Evolutionary conservation across 2,113 vertebrate species (phyloP).

Genomic region (Macroglossus sobrinus): DNA sequence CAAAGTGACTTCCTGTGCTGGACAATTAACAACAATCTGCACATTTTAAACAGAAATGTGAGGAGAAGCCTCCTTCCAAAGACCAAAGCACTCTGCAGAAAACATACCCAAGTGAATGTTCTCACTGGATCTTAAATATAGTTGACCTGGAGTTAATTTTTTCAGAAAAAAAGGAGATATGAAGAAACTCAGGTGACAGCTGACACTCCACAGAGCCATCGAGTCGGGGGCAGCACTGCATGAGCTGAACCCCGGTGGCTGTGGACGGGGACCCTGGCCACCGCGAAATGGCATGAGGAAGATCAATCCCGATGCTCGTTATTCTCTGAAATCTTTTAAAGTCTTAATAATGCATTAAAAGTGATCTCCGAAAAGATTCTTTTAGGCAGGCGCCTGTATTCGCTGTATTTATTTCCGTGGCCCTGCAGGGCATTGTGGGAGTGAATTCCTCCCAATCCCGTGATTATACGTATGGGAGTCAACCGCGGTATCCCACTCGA

Average conservation of each 20-base stretch:
- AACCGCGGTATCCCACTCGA: neutral
- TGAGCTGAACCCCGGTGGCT: neutral
- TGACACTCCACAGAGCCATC: neutral
- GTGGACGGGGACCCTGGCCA: neutral
- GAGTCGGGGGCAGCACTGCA: too few species aligned
- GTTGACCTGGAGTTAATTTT: neutral
- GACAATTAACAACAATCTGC: neutral
- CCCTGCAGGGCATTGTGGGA: neutral
- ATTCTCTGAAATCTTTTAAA: neutral
- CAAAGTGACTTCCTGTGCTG: accelerated
- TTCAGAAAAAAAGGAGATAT: neutral
- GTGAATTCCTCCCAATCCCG: neutral
- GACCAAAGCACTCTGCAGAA: neutral
- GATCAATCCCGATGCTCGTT: too few species aligned
- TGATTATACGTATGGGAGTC: neutral
- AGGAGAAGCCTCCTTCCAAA: neutral
- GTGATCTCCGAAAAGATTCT: neutral
- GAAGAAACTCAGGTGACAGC: neutral
- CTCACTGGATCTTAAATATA: neutral
- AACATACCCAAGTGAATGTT: neutral
- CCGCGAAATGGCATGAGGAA: accelerated
- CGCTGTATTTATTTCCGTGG: neutral
- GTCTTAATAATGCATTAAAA: slow-evolving; percentile 3
- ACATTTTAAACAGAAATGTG: neutral
- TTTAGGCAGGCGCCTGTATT: neutral